Evolutionary conservation across 2,797 vertebrate species (phyloP), one percentile per base, ranked within the genome.

Genomic region (Crax fasciolata): DNA sequence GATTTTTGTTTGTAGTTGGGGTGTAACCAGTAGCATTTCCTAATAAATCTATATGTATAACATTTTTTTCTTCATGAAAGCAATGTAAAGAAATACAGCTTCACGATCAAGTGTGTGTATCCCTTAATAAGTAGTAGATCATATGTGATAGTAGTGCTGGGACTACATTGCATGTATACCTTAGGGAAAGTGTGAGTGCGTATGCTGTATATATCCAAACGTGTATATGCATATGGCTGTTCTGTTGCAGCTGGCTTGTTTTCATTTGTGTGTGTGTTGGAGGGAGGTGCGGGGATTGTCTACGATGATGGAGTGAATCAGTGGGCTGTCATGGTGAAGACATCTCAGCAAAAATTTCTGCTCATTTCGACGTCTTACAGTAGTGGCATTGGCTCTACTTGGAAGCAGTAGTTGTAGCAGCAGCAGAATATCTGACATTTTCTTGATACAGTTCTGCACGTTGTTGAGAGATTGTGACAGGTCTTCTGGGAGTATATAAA

Each of bases 211-310:
- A 2, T 18, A 23, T 30, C 5, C 24, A 43, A 32, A 38, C 6
- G 6, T 13, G 6, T 51, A 2, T 44, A 13, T 66, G 20, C 3
- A 8, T 79, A 14, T 43, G 20, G 15, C 12, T 67, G 0, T 28
- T 80, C 24, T 51, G 9, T 32, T 71, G 48, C 12, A 80, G 13
- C 21, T 71, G 75, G 18, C 24, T 84, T 25, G 5, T 55, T 74
- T 2, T 76, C 1, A 13, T 5, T 2, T 61, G 0, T 32, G 32
- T 43, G 15, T 19, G 5, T 30, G 6, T 24, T 6, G 55, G 12
- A 66, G 19, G 27, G 76, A 71, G 17, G 23, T 23, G 84, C 20
- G 30, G 30, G 7, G 8, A 13, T 71, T 77, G 39, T 79, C 87
- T 78, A 59, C 73, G 23, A 7, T 3, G 13, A 38, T 83, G 38